Evolutionary conservation across 2,888 invertebrate species (phyloP), one percentile per base, ranked within the genome.

Genomic region (Yponomeuta sedellus): DNA sequence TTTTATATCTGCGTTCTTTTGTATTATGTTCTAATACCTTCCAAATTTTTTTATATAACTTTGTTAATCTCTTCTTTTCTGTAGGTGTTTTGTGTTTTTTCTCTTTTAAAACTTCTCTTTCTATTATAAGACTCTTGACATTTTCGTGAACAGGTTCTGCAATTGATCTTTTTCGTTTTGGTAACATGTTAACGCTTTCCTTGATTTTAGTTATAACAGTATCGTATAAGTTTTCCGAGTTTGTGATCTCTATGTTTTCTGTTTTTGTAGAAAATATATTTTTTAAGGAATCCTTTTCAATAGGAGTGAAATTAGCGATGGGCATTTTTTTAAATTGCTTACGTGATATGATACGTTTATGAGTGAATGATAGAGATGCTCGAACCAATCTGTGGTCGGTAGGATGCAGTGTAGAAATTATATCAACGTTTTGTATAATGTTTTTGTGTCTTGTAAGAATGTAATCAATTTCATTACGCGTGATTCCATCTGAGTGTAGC

Each of bases 401-500:
- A 10, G 64, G 57, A 25, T 56, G 52, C 1, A 40, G 16, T n/a
- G 57, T 64, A 64, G 44, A 52, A 28, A 64, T 28, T 16, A 57
- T 34, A 52, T 64, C 25, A 1, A 64, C 25, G 57, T 64, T 56
- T 25, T 25, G 10, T 25, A 61, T 25, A 2, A 44, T 44, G 6
- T 3, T 6, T 44, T 44, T 44, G 6, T 44, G 2, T 44, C 10
- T 44, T 10, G 40, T 6, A 44, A 44, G 2, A 12, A 44, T 44
- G 40, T 44, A 44, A 10, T 44, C 40, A 12, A 44, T 44, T 2
- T 44, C 40, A 6, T 44, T 39, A 5, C 69, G 70, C 19, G 63
- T 12, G 44, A 66, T 44, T 11, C 61, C 64, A 56, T 70, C 57
- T 8, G 72, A 71, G 1, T 70, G 69, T 10, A 16, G 19, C 71